Conservation (phyloP, 1,140 invertebrate genomes). For the roundworm (Caenorhabditis elegans) region DNA sequence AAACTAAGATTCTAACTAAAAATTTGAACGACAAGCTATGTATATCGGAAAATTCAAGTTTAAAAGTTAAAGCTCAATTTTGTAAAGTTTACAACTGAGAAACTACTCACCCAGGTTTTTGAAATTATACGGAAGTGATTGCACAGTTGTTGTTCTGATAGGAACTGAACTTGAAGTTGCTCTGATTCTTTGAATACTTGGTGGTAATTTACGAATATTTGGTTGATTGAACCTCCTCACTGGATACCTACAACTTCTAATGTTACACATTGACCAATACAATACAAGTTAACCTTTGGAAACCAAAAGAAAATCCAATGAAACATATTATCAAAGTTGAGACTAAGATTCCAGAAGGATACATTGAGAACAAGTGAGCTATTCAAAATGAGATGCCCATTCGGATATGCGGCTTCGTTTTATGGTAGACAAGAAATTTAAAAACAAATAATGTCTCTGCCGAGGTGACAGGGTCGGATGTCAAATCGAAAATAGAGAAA, state of each 20-base stretch:
- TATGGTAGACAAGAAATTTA: conserved; percentile 27
- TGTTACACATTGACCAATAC: no score
- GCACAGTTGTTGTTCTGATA: neutral
- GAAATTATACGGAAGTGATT: conserved; percentile 1
- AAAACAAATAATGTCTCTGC: conserved; percentile 21
- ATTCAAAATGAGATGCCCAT: conserved; percentile 1
- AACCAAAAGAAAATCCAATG: neutral
- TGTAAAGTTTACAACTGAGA: no score
- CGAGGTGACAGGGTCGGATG: conserved; percentile 25
- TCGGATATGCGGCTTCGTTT: conserved; percentile 6
- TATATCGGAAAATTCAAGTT: no score
- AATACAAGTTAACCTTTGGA: neutral
- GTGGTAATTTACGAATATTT: neutral
- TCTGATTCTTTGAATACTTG: conserved; percentile 19
- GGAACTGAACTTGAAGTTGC: neutral
- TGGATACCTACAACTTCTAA: neutral
- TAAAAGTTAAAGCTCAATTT: no score
- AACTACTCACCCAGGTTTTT: conserved; percentile 6
- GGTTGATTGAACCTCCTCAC: neutral
- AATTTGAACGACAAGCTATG: no score
- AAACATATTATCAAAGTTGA: neutral
- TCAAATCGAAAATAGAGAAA: conserved; percentile 24
- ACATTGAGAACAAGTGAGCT: neutral
- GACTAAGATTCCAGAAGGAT: neutral
- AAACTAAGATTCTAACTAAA: no score